Percentiles rank a stretch among this genome's conserved stretches.
These are phyloP conservation scores for Melieria crassipennis DNA, from an alignment of 2,888 invertebrate genomes.

Conservation along the genomic window DNA sequence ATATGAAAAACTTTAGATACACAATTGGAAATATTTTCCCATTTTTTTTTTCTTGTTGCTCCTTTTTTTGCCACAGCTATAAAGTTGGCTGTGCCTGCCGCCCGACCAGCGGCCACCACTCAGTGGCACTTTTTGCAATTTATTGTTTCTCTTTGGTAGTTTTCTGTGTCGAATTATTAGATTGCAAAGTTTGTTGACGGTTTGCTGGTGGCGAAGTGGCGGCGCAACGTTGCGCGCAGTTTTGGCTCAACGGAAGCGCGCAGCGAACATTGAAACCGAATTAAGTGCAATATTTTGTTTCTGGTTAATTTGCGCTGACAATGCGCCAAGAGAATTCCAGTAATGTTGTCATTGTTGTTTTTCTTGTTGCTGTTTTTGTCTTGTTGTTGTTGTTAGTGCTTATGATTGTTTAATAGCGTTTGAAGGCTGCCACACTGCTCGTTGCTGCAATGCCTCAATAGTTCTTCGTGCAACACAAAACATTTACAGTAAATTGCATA, in stretches of 20 bases:
- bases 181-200: constrained; percentile 46
- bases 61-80: not conserved
- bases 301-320: constrained; percentile 42
- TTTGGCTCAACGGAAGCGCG: too few relatives aligned
- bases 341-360: not conserved
- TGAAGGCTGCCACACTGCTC: too few relatives aligned
- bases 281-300: constrained; percentile 49
- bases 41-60: not conserved
- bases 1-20: too few relatives aligned
- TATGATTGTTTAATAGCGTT: too few relatives aligned
- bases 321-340: not conserved
- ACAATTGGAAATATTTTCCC: too few relatives aligned
- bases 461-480: not conserved
- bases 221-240: constrained; percentile 4
- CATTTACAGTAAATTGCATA: not conserved
- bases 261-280: constrained; percentile 42
- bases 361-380: too few relatives aligned
- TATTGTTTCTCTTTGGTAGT: constrained; percentile 58
- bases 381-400: too few relatives aligned
- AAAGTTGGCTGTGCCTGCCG: constrained; percentile 11
- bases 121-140: constrained; percentile 42
- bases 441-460: not conserved
- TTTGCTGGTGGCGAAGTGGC: constrained; percentile 47
- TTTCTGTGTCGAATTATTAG: constrained; percentile 57
- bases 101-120: constrained; percentile 1